Evolutionary conservation across 2,113 vertebrate genomes (phyloP).

Genomic region (Collichthys lucidus): DNA sequence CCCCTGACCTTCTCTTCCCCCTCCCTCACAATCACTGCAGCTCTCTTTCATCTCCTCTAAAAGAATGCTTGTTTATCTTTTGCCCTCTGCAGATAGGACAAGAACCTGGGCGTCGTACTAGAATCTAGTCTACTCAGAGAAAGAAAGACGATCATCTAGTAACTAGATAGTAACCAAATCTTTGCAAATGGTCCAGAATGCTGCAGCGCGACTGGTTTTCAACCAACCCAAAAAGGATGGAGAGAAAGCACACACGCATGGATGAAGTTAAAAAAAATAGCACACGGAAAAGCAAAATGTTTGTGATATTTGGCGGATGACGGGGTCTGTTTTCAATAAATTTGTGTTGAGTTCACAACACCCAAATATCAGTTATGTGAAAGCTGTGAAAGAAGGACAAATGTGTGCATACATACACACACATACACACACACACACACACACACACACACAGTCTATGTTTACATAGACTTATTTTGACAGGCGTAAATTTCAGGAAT

Average conservation of each 20-base stretch:
- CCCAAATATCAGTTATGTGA: no score
- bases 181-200: no score
- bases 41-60: slow-evolving; percentile 63
- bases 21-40: slow-evolving; percentile 44
- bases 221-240: no score
- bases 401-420: not conserved
- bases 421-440: slow-evolving; percentile 20
- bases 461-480: slow-evolving; percentile 25
- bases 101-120: no score
- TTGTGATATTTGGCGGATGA: not conserved
- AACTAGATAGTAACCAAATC: no score
- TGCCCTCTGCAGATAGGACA: slow-evolving; percentile 44
- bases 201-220: no score
- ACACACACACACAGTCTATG: not conserved
- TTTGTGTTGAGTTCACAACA: not conserved
- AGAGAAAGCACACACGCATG: slow-evolving; percentile 23
- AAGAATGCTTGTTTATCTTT: slow-evolving; percentile 75
- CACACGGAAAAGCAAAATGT: not conserved
- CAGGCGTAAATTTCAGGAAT: slow-evolving; percentile 39
- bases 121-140: no score
- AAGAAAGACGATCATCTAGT: no score
- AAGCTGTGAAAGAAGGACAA: no score
- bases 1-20: slow-evolving; percentile 16
- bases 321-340: slow-evolving; percentile 1
- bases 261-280: not conserved